A percentile compares a stretch with the other conserved stretches of the same genome.
phyloP scores from a whole-genome alignment of 2,888 invertebrate genomes.

The Eupithecia subumbrata region DNA sequence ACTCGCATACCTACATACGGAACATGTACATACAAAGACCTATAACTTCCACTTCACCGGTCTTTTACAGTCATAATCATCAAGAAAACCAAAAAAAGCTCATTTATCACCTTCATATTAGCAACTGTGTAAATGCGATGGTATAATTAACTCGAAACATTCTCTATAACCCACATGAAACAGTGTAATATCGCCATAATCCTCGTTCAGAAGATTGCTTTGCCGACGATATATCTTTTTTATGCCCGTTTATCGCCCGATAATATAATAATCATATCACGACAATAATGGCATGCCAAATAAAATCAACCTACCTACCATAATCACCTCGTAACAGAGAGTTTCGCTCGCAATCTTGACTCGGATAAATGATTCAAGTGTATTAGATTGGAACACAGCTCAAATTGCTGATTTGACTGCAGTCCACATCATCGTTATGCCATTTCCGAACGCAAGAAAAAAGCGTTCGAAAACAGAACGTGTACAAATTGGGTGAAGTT shows the following conservation, averaged over 20 bases:
- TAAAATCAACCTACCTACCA: constrained; percentile 82
- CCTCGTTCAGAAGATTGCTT: constrained; percentile 75
- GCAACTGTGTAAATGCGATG: constrained; percentile 53
- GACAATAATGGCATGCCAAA: constrained; percentile 82
- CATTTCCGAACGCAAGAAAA: constrained; percentile 56
- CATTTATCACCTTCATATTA: constrained; percentile 48
- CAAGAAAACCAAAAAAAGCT: constrained; percentile 33
- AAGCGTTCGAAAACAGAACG: constrained; percentile 74
- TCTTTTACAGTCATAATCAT: constrained; percentile 9
- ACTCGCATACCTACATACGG: neutral
- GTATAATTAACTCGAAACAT: constrained; percentile 58
- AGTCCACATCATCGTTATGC: constrained; percentile 43
- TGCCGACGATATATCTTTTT: constrained; percentile 77
- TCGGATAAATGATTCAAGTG: constrained; percentile 26
- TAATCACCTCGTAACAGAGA: constrained; percentile 55
- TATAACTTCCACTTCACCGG: neutral
- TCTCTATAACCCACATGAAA: constrained; percentile 76
- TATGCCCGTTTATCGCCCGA: constrained; percentile 80
- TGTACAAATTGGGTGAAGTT: constrained; percentile 81
- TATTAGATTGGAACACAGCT: constrained; percentile 41
- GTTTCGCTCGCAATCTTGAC: constrained; percentile 39
- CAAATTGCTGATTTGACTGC: constrained; percentile 39
- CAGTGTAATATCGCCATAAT: constrained; percentile 76
- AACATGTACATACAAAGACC: neutral
- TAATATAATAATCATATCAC: constrained; percentile 83